Evolutionary conservation across 2,113 vertebrate genomes (phyloP).

Genomic region (Labeo rohita): DNA sequence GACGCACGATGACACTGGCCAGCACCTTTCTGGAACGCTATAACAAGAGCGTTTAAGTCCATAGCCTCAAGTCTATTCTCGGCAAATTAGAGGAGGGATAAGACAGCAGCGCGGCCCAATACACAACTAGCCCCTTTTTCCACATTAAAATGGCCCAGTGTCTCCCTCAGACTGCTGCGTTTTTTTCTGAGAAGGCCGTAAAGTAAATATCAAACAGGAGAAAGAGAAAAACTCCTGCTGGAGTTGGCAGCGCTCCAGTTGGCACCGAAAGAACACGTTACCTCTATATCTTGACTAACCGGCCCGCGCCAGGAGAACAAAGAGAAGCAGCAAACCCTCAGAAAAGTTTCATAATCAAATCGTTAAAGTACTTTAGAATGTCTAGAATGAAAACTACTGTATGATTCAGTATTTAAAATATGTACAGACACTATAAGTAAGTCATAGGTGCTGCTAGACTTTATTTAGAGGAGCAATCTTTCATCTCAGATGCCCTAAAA

Average conservation of each 20-base stretch:
- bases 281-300: conserved; percentile 72
- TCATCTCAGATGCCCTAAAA: not conserved
- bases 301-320: conserved; percentile 70
- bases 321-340: conserved; percentile 56
- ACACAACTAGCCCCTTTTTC: conserved; percentile 53
- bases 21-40: conserved; percentile 37
- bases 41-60: conserved; percentile 53
- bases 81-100: conserved; percentile 53
- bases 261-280: conserved; percentile 65
- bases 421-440: not conserved
- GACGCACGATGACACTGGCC: conserved; percentile 24
- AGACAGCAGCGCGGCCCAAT: conserved; percentile 46
- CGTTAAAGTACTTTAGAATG: not conserved
- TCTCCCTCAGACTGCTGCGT: conserved; percentile 70
- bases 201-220: conserved; percentile 79
- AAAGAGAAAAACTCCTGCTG: conserved; percentile 74
- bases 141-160: conserved; percentile 66
- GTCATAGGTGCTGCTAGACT: not conserved
- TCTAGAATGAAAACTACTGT: not conserved
- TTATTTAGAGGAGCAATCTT: not conserved
- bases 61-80: conserved; percentile 52
- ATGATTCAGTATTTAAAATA: not conserved
- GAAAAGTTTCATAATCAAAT: conserved; percentile 13
- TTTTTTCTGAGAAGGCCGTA: conserved; percentile 71
- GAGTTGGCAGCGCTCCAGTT: conserved; percentile 75